Base-by-base conservation (phyloP, 2,888 invertebrate genomes). In the Chrysodeixis includens region DNA sequence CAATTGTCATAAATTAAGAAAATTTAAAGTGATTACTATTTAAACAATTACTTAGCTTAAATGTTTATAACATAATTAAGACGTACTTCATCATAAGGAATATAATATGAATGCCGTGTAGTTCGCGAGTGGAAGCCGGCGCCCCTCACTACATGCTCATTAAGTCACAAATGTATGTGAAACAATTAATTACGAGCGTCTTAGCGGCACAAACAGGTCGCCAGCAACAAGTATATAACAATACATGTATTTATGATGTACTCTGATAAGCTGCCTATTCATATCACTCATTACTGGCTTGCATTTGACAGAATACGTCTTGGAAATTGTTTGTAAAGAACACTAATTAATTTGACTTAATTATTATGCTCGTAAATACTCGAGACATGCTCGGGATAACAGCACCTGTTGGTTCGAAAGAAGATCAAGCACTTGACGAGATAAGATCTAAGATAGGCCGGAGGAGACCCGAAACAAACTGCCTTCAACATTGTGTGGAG, bases 141-240 rank as follows among this genome's bases (percentile, higher is more conserved):
- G 22, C 14, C 30, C 56, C 30, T 44, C n/a, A 46, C 56, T 30
- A 14, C 22, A 7, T 18, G 10, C 44, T 66, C 59, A 58, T 71
- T 26, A 59, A 57, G 16, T 30, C 30, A 22, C 35, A 16, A 62
- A 59, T 60, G 57, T 60, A 57, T 73, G 78, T 54, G 22, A 32
- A 55, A 54, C 52, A 53, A 67, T 65, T 69, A 77, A 80, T 59
- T 56, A 58, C 56, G 1, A 26, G 18, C 64, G 35, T 51, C 12
- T 30, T 46, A 22, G 46, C 22, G 49, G 46, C 12, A 59, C 30
- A 49, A 66, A 66, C 79, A 66, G 58, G 54, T 44, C 63, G 49
- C 0, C 54, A 76, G 78, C 77, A 77, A 77, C 77, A 80, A 80
- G 78, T 77, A 49, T 16, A 49, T 20, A 10, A 18, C 20, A 16